Evolutionary conservation across 2,797 vertebrate genomes (phyloP).

Genomic region (Schizopygopsis pylzovi): DNA sequence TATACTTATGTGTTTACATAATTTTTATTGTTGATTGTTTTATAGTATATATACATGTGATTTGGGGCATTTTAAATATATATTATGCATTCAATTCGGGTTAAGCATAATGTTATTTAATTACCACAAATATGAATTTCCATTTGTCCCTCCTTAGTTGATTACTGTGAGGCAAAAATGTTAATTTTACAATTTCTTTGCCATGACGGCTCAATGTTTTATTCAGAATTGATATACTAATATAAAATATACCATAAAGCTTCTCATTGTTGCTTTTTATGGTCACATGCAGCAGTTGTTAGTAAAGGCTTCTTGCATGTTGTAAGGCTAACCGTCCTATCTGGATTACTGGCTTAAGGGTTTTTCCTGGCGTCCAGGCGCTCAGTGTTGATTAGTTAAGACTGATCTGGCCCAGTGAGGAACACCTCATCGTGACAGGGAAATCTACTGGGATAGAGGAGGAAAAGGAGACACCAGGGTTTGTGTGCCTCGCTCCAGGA

Average conservation of each 20-base stretch:
- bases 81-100: not conserved
- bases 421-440: constrained; percentile 6
- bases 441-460: constrained; percentile 31
- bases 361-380: constrained; percentile 61
- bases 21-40: not conserved
- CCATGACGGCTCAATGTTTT: not conserved
- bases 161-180: not conserved
- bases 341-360: constrained; percentile 71
- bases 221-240: not conserved
- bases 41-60: not conserved
- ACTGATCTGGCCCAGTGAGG: constrained; percentile 46
- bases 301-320: constrained; percentile 18
- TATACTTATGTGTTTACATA: too few species aligned
- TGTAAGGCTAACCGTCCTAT: constrained; percentile 50
- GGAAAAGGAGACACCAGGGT: not conserved
- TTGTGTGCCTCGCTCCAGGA: not conserved
- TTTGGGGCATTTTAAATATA: not conserved
- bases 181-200: not conserved
- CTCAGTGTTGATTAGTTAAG: constrained; percentile 31
- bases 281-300: constrained; percentile 1
- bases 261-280: not conserved
- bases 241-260: not conserved
- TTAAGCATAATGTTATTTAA: not conserved
- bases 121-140: not conserved
- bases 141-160: not conserved